phyloP scores from a whole-genome alignment of 2,888 invertebrate species.

The Rotaria macrura region DNA sequence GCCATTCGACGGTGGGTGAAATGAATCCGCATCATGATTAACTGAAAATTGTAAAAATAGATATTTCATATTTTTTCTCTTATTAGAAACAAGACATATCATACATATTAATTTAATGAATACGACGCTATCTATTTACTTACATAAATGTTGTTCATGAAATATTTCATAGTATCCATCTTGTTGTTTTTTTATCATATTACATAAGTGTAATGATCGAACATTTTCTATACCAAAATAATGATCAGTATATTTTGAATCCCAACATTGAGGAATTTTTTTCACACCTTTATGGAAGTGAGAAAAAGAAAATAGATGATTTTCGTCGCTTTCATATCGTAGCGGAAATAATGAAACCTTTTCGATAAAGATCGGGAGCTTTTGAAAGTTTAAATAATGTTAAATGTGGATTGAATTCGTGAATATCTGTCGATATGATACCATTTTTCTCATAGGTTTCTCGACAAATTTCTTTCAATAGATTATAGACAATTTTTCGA shows the following conservation, averaged over 20 bases:
- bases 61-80: not conserved
- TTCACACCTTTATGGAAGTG: not conserved
- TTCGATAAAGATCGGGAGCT: slow-evolving; percentile 34
- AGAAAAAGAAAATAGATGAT: too few relatives aligned
- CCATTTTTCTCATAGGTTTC: slow-evolving; percentile 32
- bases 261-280: not conserved
- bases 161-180: slow-evolving; percentile 13
- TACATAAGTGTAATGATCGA: not conserved
- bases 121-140: not conserved
- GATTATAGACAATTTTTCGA: too few relatives aligned
- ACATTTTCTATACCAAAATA: slow-evolving; percentile 14
- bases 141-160: not conserved
- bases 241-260: not conserved
- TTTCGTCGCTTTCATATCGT: too few relatives aligned
- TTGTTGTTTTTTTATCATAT: not conserved
- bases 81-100: too few relatives aligned
- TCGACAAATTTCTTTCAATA: slow-evolving; percentile 31
- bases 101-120: too few relatives aligned
- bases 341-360: slow-evolving; percentile 34
- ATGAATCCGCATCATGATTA: not conserved
- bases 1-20: not conserved
- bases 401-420: slow-evolving; percentile 37
- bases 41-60: not conserved
- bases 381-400: slow-evolving; percentile 38
- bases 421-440: slow-evolving; percentile 35